phyloP scores from a whole-genome alignment of 2,113 vertebrate genomes.

The Microtus richardsoni region DNA sequence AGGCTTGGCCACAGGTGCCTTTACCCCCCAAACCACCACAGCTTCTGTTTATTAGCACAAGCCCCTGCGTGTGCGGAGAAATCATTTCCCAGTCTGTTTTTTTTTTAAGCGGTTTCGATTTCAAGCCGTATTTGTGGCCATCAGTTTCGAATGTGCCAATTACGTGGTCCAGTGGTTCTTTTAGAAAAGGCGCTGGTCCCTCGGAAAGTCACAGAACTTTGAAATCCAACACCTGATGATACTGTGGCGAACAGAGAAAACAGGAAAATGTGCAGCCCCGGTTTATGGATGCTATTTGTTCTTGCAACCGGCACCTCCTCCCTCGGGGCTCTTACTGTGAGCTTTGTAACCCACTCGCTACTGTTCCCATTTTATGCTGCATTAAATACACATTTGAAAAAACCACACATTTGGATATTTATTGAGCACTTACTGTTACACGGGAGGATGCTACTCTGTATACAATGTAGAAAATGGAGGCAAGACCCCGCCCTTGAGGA shows the following conservation, averaged over 20 bases:
- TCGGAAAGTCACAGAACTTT: slow-evolving; percentile 57
- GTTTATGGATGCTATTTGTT: neutral
- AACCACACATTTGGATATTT: neutral
- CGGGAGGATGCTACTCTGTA: neutral
- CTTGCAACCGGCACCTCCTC: neutral
- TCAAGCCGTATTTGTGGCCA: slow-evolving; percentile 56
- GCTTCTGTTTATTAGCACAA: neutral
- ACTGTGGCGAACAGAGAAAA: neutral
- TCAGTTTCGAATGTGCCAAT: slow-evolving; percentile 58
- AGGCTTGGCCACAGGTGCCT: neutral
- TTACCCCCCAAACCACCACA: too few relatives aligned
- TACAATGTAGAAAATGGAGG: neutral
- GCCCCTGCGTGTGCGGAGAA: slow-evolving; percentile 43
- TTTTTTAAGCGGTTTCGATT: slow-evolving; percentile 58
- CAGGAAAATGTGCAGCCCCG: neutral
- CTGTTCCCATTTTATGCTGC: neutral
- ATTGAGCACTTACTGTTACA: neutral
- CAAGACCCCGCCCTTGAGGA: neutral
- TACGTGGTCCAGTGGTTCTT: slow-evolving; percentile 59
- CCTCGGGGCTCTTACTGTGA: neutral
- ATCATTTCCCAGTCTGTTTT: slow-evolving; percentile 40
- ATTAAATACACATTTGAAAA: neutral
- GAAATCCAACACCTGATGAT: slow-evolving; percentile 21
- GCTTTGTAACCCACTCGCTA: neutral
- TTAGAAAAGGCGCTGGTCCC: slow-evolving; percentile 39